Base-by-base conservation (phyloP, 2,113 vertebrate genomes). In the Steatornis caripensis region DNA sequence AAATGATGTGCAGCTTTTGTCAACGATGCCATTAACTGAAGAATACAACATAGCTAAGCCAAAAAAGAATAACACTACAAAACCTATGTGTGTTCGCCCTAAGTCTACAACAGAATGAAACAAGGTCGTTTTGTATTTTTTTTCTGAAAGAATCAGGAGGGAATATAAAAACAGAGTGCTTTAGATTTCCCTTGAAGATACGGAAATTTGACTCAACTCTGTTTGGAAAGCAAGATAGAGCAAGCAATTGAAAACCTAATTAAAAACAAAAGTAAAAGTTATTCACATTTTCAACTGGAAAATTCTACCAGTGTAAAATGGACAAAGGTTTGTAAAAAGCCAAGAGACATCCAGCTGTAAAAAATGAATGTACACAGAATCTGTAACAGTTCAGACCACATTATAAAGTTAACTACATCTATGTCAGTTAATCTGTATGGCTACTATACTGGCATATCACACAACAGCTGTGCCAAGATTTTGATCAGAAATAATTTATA, bases 161-260 rank as follows among this genome's bases (percentile, higher is more conserved):
- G 51, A 89, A 68, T 48, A 48, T 8, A 68, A 76, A 84, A 91
- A 43, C 48, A 55, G 45, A 77, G 5, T 49, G 43, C 41, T 80
- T 95, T 79, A 79, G 30, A 90, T 71, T 94, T 90, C 62, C 66
- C 68, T 55, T 72, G 68, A 54, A 87, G 55, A 79, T 66, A 87
- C 19, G 34, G 30, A 76, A 80, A 85, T 76, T n/a, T 87, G n/a
- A 86, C 32, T 66, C 43, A 46, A 27, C 7, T 81, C 32, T 51
- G 10, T 70, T 55, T 64, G 69, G 49, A 74, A 81, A 78, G 45
- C 10, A 79, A 74, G 45, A 77, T 0, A 37, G n/a, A 80, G 32
- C 2, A 43, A 75, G 9, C 17, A 51, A 57, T 0, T 72, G 57
- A 69, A 74, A 84, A 82, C 4, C 20, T 39, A 36, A 85, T 62